phyloP scores from a whole-genome alignment of 2,113 vertebrate genomes.

The Trinectes maculatus region DNA sequence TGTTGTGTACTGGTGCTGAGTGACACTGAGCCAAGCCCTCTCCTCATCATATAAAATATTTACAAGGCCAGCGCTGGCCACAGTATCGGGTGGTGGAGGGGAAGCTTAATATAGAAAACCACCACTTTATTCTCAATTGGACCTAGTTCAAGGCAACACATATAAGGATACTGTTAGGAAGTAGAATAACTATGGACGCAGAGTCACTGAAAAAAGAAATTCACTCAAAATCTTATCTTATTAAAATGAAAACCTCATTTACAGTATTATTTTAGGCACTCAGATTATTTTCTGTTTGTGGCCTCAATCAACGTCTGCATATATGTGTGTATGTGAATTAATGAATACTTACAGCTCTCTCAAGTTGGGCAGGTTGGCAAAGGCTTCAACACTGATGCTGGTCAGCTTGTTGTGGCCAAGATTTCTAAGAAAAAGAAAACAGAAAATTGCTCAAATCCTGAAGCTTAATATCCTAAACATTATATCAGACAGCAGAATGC shows the following conservation, averaged over 20 bases:
- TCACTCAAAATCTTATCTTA: no score
- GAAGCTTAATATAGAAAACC: conserved; percentile 90
- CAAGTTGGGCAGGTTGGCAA: conserved; percentile 86
- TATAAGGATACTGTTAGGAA: conserved; percentile 47
- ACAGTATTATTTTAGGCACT: no score
- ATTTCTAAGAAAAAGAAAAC: conserved; percentile 84
- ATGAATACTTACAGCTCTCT: conserved; percentile 92
- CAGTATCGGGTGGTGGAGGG: conserved; percentile 88
- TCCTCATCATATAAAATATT: conserved; percentile 86
- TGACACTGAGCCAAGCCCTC: conserved; percentile 73
- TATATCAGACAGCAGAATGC: background rate
- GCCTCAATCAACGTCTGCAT: background rate
- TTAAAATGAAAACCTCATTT: no score
- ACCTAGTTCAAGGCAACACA: conserved; percentile 76
- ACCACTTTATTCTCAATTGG: conserved; percentile 82
- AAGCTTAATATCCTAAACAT: no score
- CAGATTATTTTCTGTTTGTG: background rate
- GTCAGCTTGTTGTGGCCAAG: conserved; percentile 93
- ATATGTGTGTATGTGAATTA: background rate
- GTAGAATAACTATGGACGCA: conserved; percentile 9
- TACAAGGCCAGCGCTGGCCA: conserved; percentile 85
- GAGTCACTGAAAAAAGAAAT: conserved; percentile 31
- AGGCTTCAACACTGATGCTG: conserved; percentile 84
- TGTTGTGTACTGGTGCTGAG: conserved; percentile 51
- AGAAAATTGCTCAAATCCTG: background rate